A percentile compares a stretch with the other conserved stretches of the same genome.
Evolutionary conservation across 2,797 vertebrate species (phyloP).

Genomic region (Triplophysa bombifrons): DNA sequence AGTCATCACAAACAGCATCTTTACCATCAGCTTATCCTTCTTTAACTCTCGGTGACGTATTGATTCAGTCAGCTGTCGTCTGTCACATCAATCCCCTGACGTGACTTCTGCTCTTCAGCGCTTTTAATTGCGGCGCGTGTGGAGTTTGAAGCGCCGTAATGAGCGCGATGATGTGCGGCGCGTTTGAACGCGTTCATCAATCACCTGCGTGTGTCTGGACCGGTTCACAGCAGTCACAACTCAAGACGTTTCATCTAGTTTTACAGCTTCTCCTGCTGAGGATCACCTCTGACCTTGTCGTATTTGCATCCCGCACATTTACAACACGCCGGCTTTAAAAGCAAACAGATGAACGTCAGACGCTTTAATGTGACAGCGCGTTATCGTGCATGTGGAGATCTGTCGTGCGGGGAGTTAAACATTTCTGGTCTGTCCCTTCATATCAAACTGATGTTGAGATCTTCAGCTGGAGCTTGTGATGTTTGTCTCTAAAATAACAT

Average conservation of each 20-base stretch:
- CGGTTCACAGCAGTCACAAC: slow-evolving; percentile 62
- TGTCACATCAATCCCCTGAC: slow-evolving; percentile 38
- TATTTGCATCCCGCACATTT: background rate
- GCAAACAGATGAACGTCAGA: slow-evolving; percentile 17
- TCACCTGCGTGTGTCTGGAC: slow-evolving; percentile 47
- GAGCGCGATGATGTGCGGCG: slow-evolving; percentile 45
- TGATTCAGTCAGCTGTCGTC: slow-evolving; percentile 27
- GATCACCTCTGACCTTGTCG: slow-evolving; percentile 45
- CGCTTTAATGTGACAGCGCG: slow-evolving; percentile 17
- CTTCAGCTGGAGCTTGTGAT: background rate
- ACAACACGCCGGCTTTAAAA: background rate
- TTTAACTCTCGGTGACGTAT: slow-evolving; percentile 22
- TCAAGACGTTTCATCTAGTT: slow-evolving; percentile 54
- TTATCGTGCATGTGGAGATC: background rate
- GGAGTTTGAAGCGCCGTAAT: slow-evolving; percentile 57
- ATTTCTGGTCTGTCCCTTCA: slow-evolving; percentile 5
- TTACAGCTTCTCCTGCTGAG: slow-evolving; percentile 34
- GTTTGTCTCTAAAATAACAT: slow-evolving; percentile 15
- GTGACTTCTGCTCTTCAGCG: slow-evolving; percentile 49
- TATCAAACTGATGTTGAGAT: background rate
- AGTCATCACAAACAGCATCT: slow-evolving; percentile 29
- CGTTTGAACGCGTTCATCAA: slow-evolving; percentile 50
- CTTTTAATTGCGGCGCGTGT: slow-evolving; percentile 56
- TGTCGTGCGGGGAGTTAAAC: slow-evolving; percentile 17
- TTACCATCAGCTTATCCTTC: slow-evolving; percentile 1